Evolutionary conservation across 2,113 vertebrate species (phyloP), one percentile per base, ranked within the genome.

Genomic region (Rostratula benghalensis): DNA sequence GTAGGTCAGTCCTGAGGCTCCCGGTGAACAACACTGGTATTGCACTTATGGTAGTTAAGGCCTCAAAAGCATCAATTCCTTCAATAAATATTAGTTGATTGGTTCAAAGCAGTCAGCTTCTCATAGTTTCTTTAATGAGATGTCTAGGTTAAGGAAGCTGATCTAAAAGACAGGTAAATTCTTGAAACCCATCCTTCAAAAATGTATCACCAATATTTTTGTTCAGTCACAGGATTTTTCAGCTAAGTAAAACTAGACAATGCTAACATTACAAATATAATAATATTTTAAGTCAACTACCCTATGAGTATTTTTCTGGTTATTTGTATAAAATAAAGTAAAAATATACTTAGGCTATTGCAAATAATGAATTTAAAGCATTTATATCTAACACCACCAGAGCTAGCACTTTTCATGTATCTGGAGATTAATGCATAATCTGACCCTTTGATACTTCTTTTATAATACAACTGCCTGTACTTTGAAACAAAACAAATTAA

Each of bases 131-230:
- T 82, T 76, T 48, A 90, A 51, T 11, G 46, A 87, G 75, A 84
- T 6, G 41, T 35, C 61, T 51, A 21, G 39, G 43, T 79, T 90
- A 79, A 83, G 39, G 10, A 90, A 28, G 8, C 14, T 78, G 30
- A 37, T 87, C 41, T 74, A 41, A 74, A 83, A 87, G 33, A 63
- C 28, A 41, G 2, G 7, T 10, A 39, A 83, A 86, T 6, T 73
- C 50, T 41, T 39, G 25, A 53, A 39, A 89, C 1, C 7, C 35
- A 60, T 10, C 39, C 54, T 77, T 74, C 69, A 86, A 75, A 94
- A 88, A 74, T 3, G 13, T 1, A 54, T 5, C 6, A 35, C 0
- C 14, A 0, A 5, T 3, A 12, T 60, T 75, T 43, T 84, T 25
- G 33, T 59, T 83, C 80, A 14, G 33, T 68, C 50, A 83, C 28